Percentiles rank a stretch among this genome's conserved stretches.
phyloP scores from a whole-genome alignment of 2,888 invertebrate species.

The Neoaliturus tenellus region DNA sequence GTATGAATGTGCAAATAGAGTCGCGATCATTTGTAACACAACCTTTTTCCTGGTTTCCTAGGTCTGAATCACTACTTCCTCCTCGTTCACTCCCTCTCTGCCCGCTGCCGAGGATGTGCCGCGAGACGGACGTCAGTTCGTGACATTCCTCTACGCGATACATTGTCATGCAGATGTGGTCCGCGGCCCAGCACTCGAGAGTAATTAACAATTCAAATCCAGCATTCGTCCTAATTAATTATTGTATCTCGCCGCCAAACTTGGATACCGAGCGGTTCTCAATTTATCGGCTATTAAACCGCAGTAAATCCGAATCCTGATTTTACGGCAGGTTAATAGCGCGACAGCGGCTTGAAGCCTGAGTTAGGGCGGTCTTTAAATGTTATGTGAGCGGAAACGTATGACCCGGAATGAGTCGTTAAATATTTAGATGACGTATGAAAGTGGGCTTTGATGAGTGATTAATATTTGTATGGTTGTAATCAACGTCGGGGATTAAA shows the following conservation, averaged over 20 bases:
- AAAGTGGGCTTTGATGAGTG: too few species aligned
- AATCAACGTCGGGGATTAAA: too few species aligned
- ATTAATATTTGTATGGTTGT: too few species aligned
- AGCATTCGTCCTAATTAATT: conserved; percentile 17
- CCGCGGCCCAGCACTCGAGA: not conserved
- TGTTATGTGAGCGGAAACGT: not conserved
- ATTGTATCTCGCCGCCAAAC: conserved; percentile 20
- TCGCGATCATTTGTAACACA: too few species aligned
- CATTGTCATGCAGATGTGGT: conserved; percentile 1
- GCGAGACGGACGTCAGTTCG: too few species aligned
- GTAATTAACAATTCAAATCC: conserved; percentile 26
- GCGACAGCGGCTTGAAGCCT: not conserved
- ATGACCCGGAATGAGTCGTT: not conserved
- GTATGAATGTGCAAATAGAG: too few species aligned
- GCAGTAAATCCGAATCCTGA: not conserved
- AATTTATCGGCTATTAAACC: conserved; percentile 4
- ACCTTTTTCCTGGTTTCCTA: too few species aligned
- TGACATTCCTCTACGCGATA: not conserved
- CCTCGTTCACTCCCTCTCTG: not conserved
- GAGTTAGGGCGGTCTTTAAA: not conserved
- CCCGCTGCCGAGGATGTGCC: not conserved
- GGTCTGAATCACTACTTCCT: too few species aligned
- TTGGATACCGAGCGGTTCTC: not conserved
- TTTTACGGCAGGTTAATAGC: not conserved
- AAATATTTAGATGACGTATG: too few species aligned